Evolutionary conservation across 92 coral and sea anemone genomes (phyloP).

Genomic region (Paramuricea clavata): DNA sequence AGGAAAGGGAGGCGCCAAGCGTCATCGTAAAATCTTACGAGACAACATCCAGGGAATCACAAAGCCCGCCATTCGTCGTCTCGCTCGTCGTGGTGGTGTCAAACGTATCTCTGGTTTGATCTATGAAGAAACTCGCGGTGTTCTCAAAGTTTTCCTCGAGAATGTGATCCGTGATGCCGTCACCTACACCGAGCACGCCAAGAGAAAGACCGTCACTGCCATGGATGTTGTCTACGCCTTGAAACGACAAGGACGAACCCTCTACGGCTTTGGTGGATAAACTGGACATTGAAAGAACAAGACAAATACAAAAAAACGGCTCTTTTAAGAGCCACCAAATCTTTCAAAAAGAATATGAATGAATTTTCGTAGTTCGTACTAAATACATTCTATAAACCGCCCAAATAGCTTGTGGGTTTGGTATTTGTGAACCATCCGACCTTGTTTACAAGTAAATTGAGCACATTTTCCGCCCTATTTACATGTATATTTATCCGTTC

Average conservation of each 20-base stretch:
- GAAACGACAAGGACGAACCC: conserved; percentile 58
- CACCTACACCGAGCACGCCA: conserved; percentile 97
- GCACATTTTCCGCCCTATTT: too few relatives aligned
- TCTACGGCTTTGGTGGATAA: conserved; percentile 58
- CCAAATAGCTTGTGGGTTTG: too few relatives aligned
- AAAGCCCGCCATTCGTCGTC: conserved; percentile 93
- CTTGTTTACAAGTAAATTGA: too few relatives aligned
- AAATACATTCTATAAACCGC: too few relatives aligned
- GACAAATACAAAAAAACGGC: conserved; percentile 50
- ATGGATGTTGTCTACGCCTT: conserved; percentile 96
- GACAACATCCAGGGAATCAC: conserved; percentile 93
- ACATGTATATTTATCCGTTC: too few relatives aligned
- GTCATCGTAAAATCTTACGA: conserved; percentile 91
- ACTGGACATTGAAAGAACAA: too few relatives aligned
- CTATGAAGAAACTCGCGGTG: conserved; percentile 97
- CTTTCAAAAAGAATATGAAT: neutral
- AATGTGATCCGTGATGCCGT: conserved; percentile 99
- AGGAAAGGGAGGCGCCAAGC: conserved; percentile 95
- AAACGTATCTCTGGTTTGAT: conserved; percentile 90
- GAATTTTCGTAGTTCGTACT: neutral
- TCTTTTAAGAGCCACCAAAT: conserved; percentile 25
- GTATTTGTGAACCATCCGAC: too few relatives aligned
- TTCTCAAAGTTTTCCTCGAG: conserved; percentile 94
- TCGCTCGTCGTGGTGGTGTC: conserved; percentile 94
- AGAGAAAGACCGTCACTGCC: conserved; percentile 96